These are phyloP conservation scores for Podabrus alpinus DNA, from an alignment of 2,888 invertebrate species.

Conservation along the genomic window DNA sequence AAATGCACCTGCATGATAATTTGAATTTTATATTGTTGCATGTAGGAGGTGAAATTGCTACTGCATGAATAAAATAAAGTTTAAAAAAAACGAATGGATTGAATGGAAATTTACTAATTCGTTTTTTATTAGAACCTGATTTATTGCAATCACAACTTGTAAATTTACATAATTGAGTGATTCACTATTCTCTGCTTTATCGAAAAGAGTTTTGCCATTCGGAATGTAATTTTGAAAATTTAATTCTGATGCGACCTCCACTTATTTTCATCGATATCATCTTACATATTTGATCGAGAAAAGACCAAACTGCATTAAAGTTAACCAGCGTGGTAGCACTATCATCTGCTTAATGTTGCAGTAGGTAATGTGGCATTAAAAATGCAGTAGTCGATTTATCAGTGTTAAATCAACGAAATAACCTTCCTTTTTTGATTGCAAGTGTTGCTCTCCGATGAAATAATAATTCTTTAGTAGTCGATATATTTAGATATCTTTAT, in stretches of 20 bases:
- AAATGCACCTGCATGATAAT: constrained; percentile 12
- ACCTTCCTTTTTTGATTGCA: not conserved
- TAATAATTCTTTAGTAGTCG: not conserved
- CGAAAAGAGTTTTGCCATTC: not conserved
- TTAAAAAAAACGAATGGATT: not conserved
- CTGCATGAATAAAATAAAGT: not conserved
- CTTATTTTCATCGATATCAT: not conserved
- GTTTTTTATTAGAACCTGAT: not conserved
- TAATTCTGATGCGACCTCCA: not conserved
- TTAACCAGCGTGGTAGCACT: not conserved
- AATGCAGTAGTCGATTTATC: not conserved
- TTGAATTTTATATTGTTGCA: not conserved
- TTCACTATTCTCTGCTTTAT: not conserved
- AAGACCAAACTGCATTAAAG: not conserved
- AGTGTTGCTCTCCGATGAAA: not conserved
- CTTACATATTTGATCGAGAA: not conserved
- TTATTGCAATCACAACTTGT: not conserved
- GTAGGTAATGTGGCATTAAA: not conserved
- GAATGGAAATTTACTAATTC: not conserved
- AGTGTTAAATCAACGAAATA: not conserved
- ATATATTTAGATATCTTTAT: no score
- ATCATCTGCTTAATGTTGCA: not conserved
- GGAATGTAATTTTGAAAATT: not conserved
- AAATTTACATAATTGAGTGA: not conserved
- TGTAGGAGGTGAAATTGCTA: not conserved